These are phyloP conservation scores for Drosophila cardini DNA, from an alignment of 1,140 invertebrate species.

Conservation along the genomic window DNA sequence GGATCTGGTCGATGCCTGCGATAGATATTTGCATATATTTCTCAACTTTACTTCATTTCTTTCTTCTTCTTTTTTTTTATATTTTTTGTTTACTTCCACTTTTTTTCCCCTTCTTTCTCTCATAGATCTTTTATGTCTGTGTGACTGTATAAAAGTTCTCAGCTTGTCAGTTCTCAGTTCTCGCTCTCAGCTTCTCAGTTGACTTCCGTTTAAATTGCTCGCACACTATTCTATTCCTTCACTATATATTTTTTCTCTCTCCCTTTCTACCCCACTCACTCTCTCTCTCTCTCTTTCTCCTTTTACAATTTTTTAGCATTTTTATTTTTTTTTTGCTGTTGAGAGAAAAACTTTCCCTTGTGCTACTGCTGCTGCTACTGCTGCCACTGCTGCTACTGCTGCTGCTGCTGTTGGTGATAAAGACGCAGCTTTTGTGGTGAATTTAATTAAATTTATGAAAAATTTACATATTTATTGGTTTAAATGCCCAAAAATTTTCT, in stretches of 20 bases:
- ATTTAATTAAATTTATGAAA: slow-evolving; percentile 83
- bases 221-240: slow-evolving; percentile 31
- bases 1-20: slow-evolving; percentile 43
- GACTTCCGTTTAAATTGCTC: slow-evolving; percentile 18
- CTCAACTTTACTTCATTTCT: slow-evolving; percentile 62
- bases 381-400: slow-evolving; percentile 26
- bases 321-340: slow-evolving; percentile 30
- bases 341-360: slow-evolving; percentile 61
- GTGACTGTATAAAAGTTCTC: slow-evolving; percentile 27
- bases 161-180: slow-evolving; percentile 18
- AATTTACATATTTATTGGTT: slow-evolving; percentile 83
- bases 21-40: slow-evolving; percentile 79
- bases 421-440: slow-evolving; percentile 71
- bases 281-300: slow-evolving; percentile 23
- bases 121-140: slow-evolving; percentile 43
- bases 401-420: slow-evolving; percentile 43
- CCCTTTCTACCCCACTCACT: not conserved
- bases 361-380: slow-evolving; percentile 27
- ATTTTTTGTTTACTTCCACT: slow-evolving; percentile 34
- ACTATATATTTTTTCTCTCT: not conserved
- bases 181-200: slow-evolving; percentile 21
- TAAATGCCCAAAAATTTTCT: slow-evolving; percentile 72
- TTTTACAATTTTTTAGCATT: slow-evolving; percentile 54
- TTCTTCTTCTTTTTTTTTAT: slow-evolving; percentile 16
- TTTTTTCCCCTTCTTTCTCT: slow-evolving; percentile 6